Evolutionary conservation across 2,797 vertebrate genomes (phyloP).

Genomic region (Petrocephalus sullivani): DNA sequence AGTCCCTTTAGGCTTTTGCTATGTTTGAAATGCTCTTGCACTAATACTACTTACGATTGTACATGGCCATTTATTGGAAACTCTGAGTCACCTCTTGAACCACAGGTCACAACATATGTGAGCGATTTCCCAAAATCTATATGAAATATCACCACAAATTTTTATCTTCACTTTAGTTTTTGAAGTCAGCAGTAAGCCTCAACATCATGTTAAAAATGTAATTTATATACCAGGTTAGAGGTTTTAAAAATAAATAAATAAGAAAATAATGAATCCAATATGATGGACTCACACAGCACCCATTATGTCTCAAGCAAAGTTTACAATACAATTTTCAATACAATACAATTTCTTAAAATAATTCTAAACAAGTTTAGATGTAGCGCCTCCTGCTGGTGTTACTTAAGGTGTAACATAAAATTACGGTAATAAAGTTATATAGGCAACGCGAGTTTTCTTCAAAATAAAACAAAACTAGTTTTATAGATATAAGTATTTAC

Average conservation of each 20-base stretch:
- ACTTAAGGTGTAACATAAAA: slow-evolving; percentile 19
- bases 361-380: slow-evolving; percentile 16
- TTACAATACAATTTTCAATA: slow-evolving; percentile 31
- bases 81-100: not conserved
- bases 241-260: not conserved
- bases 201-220: not conserved
- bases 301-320: slow-evolving; percentile 26
- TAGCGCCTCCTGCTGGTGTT: slow-evolving; percentile 62
- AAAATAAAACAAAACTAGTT: not conserved
- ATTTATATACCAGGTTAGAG: not conserved
- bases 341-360: slow-evolving; percentile 8
- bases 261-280: slow-evolving; percentile 6
- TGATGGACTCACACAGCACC: not conserved
- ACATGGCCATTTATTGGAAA: too few relatives aligned
- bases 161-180: not conserved
- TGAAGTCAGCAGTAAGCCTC: not conserved
- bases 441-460: not conserved
- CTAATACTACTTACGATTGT: too few relatives aligned
- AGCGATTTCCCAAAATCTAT: slow-evolving; percentile 6
- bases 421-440: not conserved
- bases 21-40: not conserved
- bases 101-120: not conserved
- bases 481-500: not conserved
- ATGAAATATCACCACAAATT: not conserved
- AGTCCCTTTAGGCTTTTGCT: not conserved